Evolutionary conservation across 2,888 invertebrate genomes (phyloP).

Genomic region (Pterobdella sp.): DNA sequence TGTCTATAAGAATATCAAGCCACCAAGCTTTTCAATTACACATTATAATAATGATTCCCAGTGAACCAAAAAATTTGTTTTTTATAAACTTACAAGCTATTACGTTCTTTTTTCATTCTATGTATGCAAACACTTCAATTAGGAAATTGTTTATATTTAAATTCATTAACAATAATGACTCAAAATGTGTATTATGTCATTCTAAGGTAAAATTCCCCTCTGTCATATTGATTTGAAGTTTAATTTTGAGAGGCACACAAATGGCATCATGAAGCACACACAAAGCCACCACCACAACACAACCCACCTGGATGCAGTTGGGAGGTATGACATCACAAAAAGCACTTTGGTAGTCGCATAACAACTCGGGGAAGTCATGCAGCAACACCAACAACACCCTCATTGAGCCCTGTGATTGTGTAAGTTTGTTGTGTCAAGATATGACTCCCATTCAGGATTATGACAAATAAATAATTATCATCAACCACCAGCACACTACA

Average conservation of each 20-base stretch:
- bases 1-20: too few relatives aligned
- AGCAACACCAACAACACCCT: constrained; percentile 85
- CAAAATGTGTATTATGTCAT: too few relatives aligned
- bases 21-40: too few relatives aligned
- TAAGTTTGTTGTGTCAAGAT: neutral
- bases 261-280: neutral
- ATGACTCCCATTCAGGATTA: too few relatives aligned
- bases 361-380: constrained; percentile 97
- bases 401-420: constrained; percentile 59
- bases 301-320: constrained; percentile 79
- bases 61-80: too few relatives aligned
- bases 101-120: too few relatives aligned
- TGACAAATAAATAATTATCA: too few relatives aligned
- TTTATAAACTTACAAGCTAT: too few relatives aligned
- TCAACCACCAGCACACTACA: neutral
- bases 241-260: neutral
- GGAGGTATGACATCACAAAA: constrained; percentile 99
- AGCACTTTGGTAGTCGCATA: constrained; percentile 97
- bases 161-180: too few relatives aligned
- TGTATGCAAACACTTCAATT: too few relatives aligned
- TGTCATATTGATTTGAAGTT: neutral
- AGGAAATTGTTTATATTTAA: too few relatives aligned
- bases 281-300: neutral
- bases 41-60: too few relatives aligned
- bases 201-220: neutral